Percentiles rank a stretch among this genome's conserved stretches.
These are phyloP conservation scores for Mareca penelope DNA, from an alignment of 2,797 vertebrate genomes.

Conservation along the genomic window DNA sequence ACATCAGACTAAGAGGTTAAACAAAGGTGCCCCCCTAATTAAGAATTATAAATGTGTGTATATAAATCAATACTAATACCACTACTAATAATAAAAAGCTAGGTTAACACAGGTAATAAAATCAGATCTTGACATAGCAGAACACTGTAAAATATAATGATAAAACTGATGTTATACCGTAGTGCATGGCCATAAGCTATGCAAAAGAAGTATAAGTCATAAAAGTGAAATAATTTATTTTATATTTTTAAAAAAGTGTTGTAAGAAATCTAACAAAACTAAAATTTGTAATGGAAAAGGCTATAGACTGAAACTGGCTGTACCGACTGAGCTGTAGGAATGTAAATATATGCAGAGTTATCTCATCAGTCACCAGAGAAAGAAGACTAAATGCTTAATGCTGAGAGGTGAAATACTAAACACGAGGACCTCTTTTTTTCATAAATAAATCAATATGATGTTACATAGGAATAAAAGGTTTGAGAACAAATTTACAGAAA, in stretches of 20 bases:
- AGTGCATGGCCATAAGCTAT: background rate
- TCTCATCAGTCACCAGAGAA: constrained; percentile 41
- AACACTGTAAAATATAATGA: background rate
- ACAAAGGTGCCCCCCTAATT: background rate
- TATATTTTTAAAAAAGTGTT: background rate
- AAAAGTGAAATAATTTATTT: background rate
- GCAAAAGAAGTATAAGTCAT: background rate
- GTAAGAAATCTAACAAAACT: constrained; percentile 10
- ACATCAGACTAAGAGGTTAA: background rate
- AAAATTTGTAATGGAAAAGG: constrained; percentile 31
- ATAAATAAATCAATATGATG: constrained; percentile 41
- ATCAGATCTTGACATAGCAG: background rate
- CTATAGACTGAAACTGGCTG: background rate
- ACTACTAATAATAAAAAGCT: background rate
- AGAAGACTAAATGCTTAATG: constrained; percentile 20
- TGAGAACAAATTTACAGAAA: constrained; percentile 32
- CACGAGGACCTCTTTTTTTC: constrained; percentile 11
- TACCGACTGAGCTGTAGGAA: background rate
- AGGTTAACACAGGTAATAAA: background rate
- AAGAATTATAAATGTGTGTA: background rate
- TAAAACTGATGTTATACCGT: background rate
- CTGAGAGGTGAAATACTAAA: constrained; percentile 54
- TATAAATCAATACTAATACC: background rate
- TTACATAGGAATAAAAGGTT: background rate
- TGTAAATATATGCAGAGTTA: constrained; percentile 7